Percentiles rank a stretch among this genome's conserved stretches.
Conservation (phyloP, 1,140 invertebrate species). For the Adoxophyes honmai region DNA sequence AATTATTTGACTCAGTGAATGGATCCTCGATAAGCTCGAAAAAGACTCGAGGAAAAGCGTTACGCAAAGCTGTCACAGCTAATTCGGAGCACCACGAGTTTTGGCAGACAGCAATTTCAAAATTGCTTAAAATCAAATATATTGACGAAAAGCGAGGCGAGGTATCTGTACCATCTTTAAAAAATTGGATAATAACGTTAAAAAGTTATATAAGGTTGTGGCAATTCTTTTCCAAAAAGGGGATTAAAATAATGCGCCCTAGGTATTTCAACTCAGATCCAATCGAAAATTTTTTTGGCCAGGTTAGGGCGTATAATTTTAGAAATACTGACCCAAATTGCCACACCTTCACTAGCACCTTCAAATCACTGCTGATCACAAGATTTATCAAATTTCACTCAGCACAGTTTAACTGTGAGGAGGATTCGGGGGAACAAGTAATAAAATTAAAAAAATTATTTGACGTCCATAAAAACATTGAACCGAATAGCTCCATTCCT, state of each 20-base stretch:
- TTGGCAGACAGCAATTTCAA: conserved; percentile 10
- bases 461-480: not conserved
- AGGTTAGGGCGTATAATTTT: not conserved
- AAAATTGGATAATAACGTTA: conserved; percentile 2
- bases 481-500: not conserved
- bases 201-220: conserved; percentile 12
- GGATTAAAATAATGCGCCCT: not conserved
- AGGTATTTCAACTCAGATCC: not conserved
- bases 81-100: conserved; percentile 10
- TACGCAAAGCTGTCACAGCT: conserved; percentile 9
- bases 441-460: conserved; percentile 21
- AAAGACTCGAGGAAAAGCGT: not conserved
- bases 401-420: not conserved
- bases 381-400: not conserved
- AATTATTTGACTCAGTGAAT: conserved; percentile 20
- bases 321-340: not conserved
- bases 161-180: conserved; percentile 18
- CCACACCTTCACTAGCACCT: not conserved
- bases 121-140: conserved; percentile 20
- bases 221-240: not conserved
- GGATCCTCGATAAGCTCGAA: conserved; percentile 1
- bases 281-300: not conserved
- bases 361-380: not conserved
- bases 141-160: conserved; percentile 17
- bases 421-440: not conserved